Base-by-base conservation (phyloP, 1,140 invertebrate species). In the Drosophila elegans region DNA sequence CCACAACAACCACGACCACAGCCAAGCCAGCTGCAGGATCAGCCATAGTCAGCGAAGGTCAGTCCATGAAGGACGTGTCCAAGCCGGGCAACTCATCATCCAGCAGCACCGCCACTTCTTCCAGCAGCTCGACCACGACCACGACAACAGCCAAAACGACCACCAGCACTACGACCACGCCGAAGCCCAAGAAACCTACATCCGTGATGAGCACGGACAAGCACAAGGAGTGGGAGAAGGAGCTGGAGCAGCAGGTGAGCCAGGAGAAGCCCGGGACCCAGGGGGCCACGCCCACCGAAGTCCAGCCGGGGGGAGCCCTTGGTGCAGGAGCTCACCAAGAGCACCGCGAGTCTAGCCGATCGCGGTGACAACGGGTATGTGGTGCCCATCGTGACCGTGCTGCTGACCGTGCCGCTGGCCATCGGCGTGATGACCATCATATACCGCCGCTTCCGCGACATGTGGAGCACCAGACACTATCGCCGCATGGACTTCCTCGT, bases 401-500 rank as follows among this genome's bases (percentile, higher is more conserved):
- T 94, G 48, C 78, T 94, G 27, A 92, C 93, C 32, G 78, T 94
- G 42, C 94, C 94, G 4, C 56, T 94, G 38, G 89, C 94, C 41
- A 90, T 93, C 52, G 90, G 93, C 45, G 82, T 93, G n/a, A 77
- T 93, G 53, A 93, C 93, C 46, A 79, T 94, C 54, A 80, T 94
- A 16, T 95, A 95, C 66, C 93, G 93, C 56, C 93, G 93, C 74
- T 93, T 94, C 48, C 93, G 93, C 61, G 94, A 95, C 68, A 94
- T 94, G 75, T 95, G 94, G 94, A 93, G 94, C 45, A 94, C 94
- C 39, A 92, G 94, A 39, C 94, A 95, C 74, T 95, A 95, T 73
- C 91, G 93, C 10, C 93, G 94, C 64, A 95, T 95, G 94, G 94
- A 95, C 83, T 95, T 95, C 79, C 91, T 95, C 3, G 94, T 95